phyloP scores from a whole-genome alignment of 92 coral and sea anemone genomes.

The Paragorgia papillata region DNA sequence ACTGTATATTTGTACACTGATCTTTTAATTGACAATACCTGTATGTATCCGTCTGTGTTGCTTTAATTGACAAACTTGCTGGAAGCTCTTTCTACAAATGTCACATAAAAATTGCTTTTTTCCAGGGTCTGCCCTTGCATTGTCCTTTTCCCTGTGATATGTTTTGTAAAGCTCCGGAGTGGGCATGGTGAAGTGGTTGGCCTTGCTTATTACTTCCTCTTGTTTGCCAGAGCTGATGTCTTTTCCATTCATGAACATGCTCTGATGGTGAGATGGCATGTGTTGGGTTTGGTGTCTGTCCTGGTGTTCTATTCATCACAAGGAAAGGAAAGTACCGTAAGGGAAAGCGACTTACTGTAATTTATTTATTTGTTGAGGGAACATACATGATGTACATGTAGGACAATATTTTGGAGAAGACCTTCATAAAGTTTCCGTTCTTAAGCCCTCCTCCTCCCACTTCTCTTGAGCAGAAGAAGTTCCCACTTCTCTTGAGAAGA shows the following conservation, averaged over 20 bases:
- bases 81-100: slow-evolving; percentile 88
- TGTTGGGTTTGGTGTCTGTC: slow-evolving; percentile 24
- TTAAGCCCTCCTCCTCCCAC: no score
- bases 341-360: no score
- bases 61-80: slow-evolving; percentile 95
- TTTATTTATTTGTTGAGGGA: no score
- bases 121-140: background rate
- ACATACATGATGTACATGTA: no score
- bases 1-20: no score
- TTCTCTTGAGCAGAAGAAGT: no score
- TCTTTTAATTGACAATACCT: background rate
- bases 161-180: slow-evolving; percentile 5
- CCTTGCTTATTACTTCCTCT: slow-evolving; percentile 14
- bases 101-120: slow-evolving; percentile 81
- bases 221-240: slow-evolving; percentile 2
- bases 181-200: slow-evolving; percentile 26
- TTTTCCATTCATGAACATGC: slow-evolving; percentile 35
- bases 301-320: slow-evolving; percentile 12
- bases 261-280: slow-evolving; percentile 14
- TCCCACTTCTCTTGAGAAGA: no score
- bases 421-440: no score
- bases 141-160: slow-evolving; percentile 24
- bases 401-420: no score
- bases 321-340: no score
- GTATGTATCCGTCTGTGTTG: slow-evolving; percentile 80